Percentiles rank a stretch among this genome's conserved stretches.
Conservation (phyloP, 2,888 invertebrate species). For the Eledona agricola region DNA sequence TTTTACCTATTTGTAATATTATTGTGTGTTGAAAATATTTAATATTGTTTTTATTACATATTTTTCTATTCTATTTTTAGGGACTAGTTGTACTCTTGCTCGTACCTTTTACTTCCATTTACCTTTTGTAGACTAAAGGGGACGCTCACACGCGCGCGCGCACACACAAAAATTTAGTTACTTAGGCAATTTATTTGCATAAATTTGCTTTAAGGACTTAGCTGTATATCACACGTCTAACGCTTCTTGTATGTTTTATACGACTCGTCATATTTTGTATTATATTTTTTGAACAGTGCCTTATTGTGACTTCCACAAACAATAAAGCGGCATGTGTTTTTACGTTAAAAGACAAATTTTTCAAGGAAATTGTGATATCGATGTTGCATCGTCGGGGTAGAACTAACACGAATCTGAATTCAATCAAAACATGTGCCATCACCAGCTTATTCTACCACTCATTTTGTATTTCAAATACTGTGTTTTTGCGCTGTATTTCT, state of each 20-base stretch:
- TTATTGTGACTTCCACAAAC: constrained; percentile 50
- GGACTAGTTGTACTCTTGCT: constrained; percentile 43
- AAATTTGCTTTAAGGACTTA: constrained; percentile 60
- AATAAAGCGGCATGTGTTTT: constrained; percentile 55
- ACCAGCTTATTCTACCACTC: constrained; percentile 43
- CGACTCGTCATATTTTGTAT: too few species aligned
- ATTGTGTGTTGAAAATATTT: constrained; percentile 51
- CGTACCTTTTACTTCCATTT: constrained; percentile 50
- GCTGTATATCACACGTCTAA: constrained; percentile 36
- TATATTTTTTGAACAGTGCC: constrained; percentile 53
- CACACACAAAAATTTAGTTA: constrained; percentile 47
- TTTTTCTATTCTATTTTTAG: constrained; percentile 56
- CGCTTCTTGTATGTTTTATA: constrained; percentile 31
- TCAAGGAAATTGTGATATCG: constrained; percentile 50
- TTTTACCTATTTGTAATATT: constrained; percentile 56
- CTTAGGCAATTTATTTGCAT: constrained; percentile 61
- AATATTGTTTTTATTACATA: constrained; percentile 55
- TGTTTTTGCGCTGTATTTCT: constrained; percentile 5
- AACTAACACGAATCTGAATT: constrained; percentile 31
- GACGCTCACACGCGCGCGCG: constrained; percentile 9
- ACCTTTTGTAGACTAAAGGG: constrained; percentile 39
- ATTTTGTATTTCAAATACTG: constrained; percentile 4
- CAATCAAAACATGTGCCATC: constrained; percentile 53
- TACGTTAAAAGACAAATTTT: constrained; percentile 46
- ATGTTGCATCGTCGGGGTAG: constrained; percentile 46